Base-by-base conservation (phyloP, 2,113 vertebrate species). In the Phrynosoma blainvillii region DNA sequence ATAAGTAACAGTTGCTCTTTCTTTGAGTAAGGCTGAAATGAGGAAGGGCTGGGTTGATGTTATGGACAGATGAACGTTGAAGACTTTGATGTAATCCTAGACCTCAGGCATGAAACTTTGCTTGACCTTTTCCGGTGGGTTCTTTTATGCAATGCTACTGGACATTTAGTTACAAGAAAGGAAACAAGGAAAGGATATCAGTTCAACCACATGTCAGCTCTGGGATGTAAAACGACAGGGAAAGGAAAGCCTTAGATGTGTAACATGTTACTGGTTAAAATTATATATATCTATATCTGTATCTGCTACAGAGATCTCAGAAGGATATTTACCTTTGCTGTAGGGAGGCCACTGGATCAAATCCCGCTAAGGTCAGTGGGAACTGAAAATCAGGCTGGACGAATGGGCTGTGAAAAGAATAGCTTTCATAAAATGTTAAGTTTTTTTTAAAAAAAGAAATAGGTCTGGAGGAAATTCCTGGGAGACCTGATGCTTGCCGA, bases 21-120 rank as follows among this genome's bases (percentile, higher is more conserved):
- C 93, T 92, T 2, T 70, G 93, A 52, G 82, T 75, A 13, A 88
- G 89, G 82, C 89, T 93, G 92, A 94, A 96, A 95, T 86, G 92
- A 94, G 95, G 95, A 97, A 97, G 96, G 93, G 56, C 91, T 87
- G 88, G 92, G 92, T 92, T 2, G 85, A 91, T 87, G 90, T 91
- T 10, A 79, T 96, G 93, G 95, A 88, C 87, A 96, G 95, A 94
- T 88, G 95, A 97, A 96, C 92, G 94, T 96, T 97, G 87, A 94
- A 42, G 40, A 84, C 94, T 94, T 97, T 97, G 95, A 96, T 96
- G 96, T 96, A 96, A 97, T 97, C 94, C 94, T 73, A 97, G 95
- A 97, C 96, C 96, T 97, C 96, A 96, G 94, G 93, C 95, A 92
- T 94, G 96, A 97, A 97, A 96, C 94, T 87, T 86, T 27, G 92